Evolutionary conservation across 2,888 invertebrate species (phyloP).

Genomic region (Perizoma affinitatum): DNA sequence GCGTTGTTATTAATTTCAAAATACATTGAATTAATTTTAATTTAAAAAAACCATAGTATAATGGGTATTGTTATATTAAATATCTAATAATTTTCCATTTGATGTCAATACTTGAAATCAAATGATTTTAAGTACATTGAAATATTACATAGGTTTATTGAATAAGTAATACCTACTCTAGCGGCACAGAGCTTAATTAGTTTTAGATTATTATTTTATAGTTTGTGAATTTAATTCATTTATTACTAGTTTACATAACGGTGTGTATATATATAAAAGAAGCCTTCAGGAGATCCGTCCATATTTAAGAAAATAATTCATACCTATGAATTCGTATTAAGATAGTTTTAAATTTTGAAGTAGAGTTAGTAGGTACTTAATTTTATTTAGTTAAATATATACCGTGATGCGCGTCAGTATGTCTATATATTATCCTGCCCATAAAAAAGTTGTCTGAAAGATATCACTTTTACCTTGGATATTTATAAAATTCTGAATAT

Average conservation of each 20-base stretch:
- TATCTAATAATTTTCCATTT: too few relatives aligned
- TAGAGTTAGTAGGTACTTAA: neutral
- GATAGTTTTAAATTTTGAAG: conserved; percentile 2
- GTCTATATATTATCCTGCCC: too few relatives aligned
- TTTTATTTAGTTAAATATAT: conserved; percentile 7
- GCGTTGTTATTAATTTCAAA: too few relatives aligned
- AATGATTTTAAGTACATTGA: neutral
- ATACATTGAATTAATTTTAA: too few relatives aligned
- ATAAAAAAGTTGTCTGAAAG: too few relatives aligned
- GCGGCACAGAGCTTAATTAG: conserved; percentile 52
- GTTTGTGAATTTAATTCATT: conserved; percentile 9
- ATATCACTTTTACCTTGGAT: too few relatives aligned
- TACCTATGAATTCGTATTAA: conserved; percentile 24
- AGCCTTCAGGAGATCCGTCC: conserved; percentile 75
- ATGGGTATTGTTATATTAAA: too few relatives aligned
- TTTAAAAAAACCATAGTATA: too few relatives aligned
- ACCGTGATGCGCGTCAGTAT: too few relatives aligned
- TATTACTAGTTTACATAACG: conserved; percentile 12
- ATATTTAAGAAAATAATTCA: conserved; percentile 47
- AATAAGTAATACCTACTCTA: conserved; percentile 33
- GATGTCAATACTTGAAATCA: neutral
- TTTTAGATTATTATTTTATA: conserved; percentile 10
- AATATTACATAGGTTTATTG: neutral
- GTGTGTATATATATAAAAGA: conserved; percentile 48
- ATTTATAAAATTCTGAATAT: too few relatives aligned